Percentiles rank a stretch among this genome's conserved stretches.
Conservation (phyloP, 64 coral and sea anemone species). For the Catalaphyllia jardinei region DNA sequence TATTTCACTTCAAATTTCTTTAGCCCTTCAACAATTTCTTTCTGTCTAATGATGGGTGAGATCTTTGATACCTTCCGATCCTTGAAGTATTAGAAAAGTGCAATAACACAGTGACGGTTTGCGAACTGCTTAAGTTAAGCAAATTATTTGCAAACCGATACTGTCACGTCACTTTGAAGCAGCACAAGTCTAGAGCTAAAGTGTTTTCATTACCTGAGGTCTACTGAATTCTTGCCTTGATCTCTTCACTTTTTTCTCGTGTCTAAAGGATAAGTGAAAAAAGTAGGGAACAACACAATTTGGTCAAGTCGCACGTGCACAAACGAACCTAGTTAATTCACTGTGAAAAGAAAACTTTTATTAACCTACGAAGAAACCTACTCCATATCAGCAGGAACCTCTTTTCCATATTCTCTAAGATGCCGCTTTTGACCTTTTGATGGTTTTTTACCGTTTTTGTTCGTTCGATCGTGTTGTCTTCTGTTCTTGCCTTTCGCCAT, state of each 20-base stretch:
- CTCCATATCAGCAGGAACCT: slow-evolving; percentile 54
- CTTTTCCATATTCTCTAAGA: slow-evolving; percentile 59
- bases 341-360: too few relatives aligned
- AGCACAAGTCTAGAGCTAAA: too few relatives aligned
- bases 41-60: too few relatives aligned
- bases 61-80: too few relatives aligned
- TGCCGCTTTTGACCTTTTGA: slow-evolving; percentile 71
- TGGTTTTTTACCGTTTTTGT: slow-evolving; percentile 52
- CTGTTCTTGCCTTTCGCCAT: slow-evolving; percentile 72
- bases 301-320: neutral
- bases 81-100: too few relatives aligned
- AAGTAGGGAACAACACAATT: neutral
- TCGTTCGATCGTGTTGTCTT: slow-evolving; percentile 16
- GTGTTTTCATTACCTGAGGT: neutral
- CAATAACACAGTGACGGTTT: too few relatives aligned
- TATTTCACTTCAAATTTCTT: too few relatives aligned
- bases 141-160: too few relatives aligned
- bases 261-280: neutral
- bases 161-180: too few relatives aligned
- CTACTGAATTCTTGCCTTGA: neutral
- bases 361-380: slow-evolving; percentile 2
- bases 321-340: neutral
- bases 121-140: too few relatives aligned
- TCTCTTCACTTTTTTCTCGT: neutral
- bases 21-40: too few relatives aligned